Evolutionary conservation across 1,140 invertebrate genomes (phyloP).

Genomic region (Heterodera schachtii): DNA sequence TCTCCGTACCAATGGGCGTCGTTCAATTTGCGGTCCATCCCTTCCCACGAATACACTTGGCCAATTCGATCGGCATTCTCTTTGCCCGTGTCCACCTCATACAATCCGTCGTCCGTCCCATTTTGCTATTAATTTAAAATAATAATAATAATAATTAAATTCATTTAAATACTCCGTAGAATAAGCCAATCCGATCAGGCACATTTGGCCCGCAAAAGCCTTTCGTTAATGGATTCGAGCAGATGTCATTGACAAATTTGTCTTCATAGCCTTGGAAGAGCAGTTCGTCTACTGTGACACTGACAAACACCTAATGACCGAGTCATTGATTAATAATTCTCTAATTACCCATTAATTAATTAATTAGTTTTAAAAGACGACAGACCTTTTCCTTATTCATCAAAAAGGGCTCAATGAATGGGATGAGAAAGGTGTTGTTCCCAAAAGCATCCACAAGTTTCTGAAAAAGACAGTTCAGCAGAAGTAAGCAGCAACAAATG

Average conservation of each 20-base stretch:
- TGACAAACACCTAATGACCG: background rate
- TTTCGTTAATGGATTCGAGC: constrained; percentile 36
- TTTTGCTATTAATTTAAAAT: constrained; percentile 26
- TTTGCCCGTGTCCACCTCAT: constrained; percentile 56
- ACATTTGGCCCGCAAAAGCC: background rate
- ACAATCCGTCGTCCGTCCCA: constrained; percentile 50
- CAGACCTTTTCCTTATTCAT: constrained; percentile 33
- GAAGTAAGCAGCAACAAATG: constrained; percentile 9
- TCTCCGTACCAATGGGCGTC: constrained; percentile 46
- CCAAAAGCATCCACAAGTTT: constrained; percentile 49
- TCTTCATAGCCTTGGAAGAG: constrained; percentile 63
- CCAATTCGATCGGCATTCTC: constrained; percentile 38
- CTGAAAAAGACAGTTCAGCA: constrained; percentile 25
- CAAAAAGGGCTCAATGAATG: constrained; percentile 5
- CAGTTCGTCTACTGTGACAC: constrained; percentile 39
- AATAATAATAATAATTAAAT: constrained; percentile 10
- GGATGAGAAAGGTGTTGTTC: background rate
- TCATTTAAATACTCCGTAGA: constrained; percentile 49
- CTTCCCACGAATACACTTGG: constrained; percentile 38
- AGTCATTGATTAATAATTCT: background rate
- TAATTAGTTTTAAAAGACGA: background rate
- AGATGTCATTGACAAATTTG: constrained; percentile 48
- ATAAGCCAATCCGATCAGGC: constrained; percentile 47
- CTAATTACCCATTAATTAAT: background rate
- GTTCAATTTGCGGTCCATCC: constrained; percentile 26